A percentile compares a stretch with the other conserved stretches of the same genome.
These are phyloP conservation scores for Patella depressa DNA, from an alignment of 2,888 invertebrate species.

Conservation along the genomic window DNA sequence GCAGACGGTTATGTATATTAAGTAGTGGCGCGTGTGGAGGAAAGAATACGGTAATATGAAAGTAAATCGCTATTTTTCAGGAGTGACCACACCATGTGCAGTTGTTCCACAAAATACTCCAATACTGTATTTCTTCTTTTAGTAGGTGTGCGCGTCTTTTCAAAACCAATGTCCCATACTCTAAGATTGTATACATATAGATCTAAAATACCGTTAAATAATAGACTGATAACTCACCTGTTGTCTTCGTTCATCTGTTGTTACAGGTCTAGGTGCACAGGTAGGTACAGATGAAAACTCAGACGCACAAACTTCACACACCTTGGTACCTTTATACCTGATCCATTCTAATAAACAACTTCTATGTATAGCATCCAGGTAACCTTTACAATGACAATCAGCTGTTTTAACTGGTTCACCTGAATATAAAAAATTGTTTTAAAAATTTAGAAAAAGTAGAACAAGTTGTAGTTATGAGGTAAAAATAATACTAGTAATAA, in stretches of 20 bases:
- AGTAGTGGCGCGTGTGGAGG: too few relatives aligned
- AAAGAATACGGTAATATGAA: too few relatives aligned
- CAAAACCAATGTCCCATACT: not conserved
- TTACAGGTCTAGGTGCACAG: constrained; percentile 22
- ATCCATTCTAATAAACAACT: constrained; percentile 51
- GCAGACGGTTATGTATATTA: too few relatives aligned
- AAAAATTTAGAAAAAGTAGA: too few relatives aligned
- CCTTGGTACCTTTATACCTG: constrained; percentile 47
- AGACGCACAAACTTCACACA: constrained; percentile 48
- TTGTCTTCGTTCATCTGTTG: constrained; percentile 21
- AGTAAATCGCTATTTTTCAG: too few relatives aligned
- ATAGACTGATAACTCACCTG: constrained; percentile 31
- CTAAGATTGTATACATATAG: not conserved
- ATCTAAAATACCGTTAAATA: too few relatives aligned
- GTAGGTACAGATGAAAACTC: constrained; percentile 38
- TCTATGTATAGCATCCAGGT: constrained; percentile 42
- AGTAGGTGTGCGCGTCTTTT: not conserved
- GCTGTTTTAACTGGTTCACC: constrained; percentile 39
- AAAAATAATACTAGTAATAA: too few relatives aligned
- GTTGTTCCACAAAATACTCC: too few relatives aligned
- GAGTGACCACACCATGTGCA: too few relatives aligned
- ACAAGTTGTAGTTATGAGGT: too few relatives aligned
- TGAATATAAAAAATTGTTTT: constrained; percentile 14
- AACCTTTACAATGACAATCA: constrained; percentile 46
- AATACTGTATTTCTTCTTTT: too few relatives aligned